A percentile compares a stretch with the other conserved stretches of the same genome.
phyloP scores from a whole-genome alignment of 2,888 invertebrate species.

The Trimorus sp. region DNA sequence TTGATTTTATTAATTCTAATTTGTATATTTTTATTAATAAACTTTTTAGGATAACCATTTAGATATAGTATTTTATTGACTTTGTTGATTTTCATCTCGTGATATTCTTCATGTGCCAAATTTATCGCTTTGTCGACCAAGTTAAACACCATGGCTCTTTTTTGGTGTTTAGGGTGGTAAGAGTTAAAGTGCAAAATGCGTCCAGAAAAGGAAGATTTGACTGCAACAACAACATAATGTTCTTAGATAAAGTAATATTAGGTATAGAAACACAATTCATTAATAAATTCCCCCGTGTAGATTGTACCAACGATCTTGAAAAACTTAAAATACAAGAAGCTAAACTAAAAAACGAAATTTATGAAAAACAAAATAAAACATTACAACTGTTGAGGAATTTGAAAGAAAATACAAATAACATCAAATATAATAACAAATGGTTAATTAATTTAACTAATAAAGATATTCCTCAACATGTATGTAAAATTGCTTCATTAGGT shows the following conservation, averaged over 20 bases:
- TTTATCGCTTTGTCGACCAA: slow-evolving; percentile 1
- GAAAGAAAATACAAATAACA: background rate
- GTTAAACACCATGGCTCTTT: slow-evolving; percentile 8
- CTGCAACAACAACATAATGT: too few relatives aligned
- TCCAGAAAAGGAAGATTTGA: slow-evolving; percentile 12
- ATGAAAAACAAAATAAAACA: background rate
- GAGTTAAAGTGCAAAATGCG: slow-evolving; percentile 7
- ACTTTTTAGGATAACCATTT: background rate
- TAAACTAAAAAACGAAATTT: background rate
- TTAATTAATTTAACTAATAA: slow-evolving; percentile 1
- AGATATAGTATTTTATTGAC: background rate
- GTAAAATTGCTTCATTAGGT: background rate
- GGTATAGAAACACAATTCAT: too few relatives aligned
- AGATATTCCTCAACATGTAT: background rate
- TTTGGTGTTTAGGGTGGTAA: slow-evolving; percentile 4
- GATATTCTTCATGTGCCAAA: background rate
- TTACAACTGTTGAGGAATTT: background rate
- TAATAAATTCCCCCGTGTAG: too few relatives aligned
- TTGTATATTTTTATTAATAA: background rate
- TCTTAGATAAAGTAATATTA: too few relatives aligned
- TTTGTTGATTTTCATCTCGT: background rate
- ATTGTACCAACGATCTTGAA: too few relatives aligned
- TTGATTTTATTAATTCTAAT: background rate
- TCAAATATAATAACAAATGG: slow-evolving; percentile 13
- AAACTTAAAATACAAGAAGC: too few relatives aligned